Evolutionary conservation across 2,113 vertebrate species (phyloP), one percentile per base, ranked within the genome.

Genomic region (Nettapus auritus): DNA sequence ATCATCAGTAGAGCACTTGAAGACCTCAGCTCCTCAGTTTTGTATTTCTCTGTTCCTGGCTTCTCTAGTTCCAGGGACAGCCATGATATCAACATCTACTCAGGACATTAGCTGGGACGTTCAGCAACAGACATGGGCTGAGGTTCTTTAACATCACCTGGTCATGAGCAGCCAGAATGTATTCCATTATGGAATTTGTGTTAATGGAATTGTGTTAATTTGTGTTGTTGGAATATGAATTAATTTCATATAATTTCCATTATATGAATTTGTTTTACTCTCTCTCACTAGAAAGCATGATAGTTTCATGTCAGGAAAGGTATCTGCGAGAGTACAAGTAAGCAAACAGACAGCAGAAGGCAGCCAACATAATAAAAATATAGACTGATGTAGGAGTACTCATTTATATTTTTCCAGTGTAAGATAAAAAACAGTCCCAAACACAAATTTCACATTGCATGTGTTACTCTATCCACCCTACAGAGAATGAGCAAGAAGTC

Each of bases 211-310:
- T 40, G 40, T 40, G 40, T 40, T 40, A 40, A 13, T 40, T 40
- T 40, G 40, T 40, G 12, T 40, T 40, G 40, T 40, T 40, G 40
- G 12, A 40, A 40, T 40, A 40, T 40, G 40, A 40, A 40, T 40
- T 40, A 13, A 40, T 40, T 40, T 40, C 40, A 40, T 40, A 40
- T 40, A 40, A 13, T 40, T 40, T 40, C 38, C 38, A 11, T 40
- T 40, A 40, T 34, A 28, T 52, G 42, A 91, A 63, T 76, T 89
- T 90, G 6, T 6, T 93, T 95, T 60, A 34, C 50, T 14, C 44
- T 31, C 17, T 86, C 4, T 80, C 28, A 16, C n/a, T 73, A 74
- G 34, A 79, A 93, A 73, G 38, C 34, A 86, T 4, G 12, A 23
- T 40, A 77, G 5, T 73, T 76, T 42, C 38, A 48, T 66, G 40